A percentile compares a stretch with the other conserved stretches of the same genome.
phyloP scores from a whole-genome alignment of 2,888 invertebrate genomes.

The Pelosia muscerda region DNA sequence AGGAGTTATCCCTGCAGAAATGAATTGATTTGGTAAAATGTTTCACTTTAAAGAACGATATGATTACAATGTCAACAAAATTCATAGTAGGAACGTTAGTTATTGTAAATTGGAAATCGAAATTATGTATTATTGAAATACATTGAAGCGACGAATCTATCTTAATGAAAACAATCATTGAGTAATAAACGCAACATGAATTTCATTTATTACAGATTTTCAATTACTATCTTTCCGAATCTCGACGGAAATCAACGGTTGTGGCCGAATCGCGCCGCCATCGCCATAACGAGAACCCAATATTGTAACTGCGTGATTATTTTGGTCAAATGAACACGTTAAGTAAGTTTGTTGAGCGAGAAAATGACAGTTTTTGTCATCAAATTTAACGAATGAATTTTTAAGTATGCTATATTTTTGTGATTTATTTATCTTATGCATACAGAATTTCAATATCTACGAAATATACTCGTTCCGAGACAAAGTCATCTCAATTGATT shows the following conservation, averaged over 20 bases:
- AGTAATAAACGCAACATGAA: slow-evolving; percentile 1
- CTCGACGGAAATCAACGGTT: neutral
- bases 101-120: neutral
- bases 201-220: neutral
- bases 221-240: slow-evolving; percentile 9
- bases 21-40: no score
- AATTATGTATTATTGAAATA: neutral
- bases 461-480: no score
- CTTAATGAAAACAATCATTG: slow-evolving; percentile 8
- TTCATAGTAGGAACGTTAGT: neutral
- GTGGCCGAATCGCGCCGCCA: slow-evolving; percentile 23
- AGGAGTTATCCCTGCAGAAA: no score
- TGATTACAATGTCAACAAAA: no score
- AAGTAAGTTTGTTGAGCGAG: slow-evolving; percentile 12
- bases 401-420: no score
- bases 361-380: neutral
- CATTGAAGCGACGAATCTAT: neutral
- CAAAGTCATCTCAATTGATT: no score
- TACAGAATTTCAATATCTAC: neutral
- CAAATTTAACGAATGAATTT: neutral
- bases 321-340: slow-evolving; percentile 20
- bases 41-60: no score
- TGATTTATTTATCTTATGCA: neutral
- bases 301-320: slow-evolving; percentile 29
- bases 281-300: slow-evolving; percentile 31